Conservation (phyloP, 2,888 invertebrate species). For the Strigamia crassipes region DNA sequence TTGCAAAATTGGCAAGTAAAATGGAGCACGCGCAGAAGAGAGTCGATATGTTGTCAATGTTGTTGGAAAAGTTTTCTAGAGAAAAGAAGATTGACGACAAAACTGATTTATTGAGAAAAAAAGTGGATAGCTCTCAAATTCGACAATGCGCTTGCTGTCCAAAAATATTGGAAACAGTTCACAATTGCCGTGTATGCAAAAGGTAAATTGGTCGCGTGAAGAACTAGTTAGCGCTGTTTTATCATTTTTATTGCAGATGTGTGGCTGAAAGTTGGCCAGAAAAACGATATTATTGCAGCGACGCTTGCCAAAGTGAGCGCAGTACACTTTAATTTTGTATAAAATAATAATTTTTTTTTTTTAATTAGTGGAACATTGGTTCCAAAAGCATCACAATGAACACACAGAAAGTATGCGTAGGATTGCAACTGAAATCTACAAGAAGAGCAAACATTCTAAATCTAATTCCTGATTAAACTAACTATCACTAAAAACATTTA, state of each 20-base stretch:
- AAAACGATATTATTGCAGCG: neutral
- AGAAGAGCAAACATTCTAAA: neutral
- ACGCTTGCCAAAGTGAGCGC: constrained; percentile 11
- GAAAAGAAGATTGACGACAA: neutral
- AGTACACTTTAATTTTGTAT: too few relatives aligned
- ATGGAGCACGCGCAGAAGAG: neutral
- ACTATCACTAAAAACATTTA: neutral
- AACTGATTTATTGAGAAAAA: too few relatives aligned
- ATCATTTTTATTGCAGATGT: neutral
- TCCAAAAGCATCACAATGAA: neutral
- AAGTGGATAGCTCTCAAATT: neutral
- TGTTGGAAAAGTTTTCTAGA: constrained; percentile 35
- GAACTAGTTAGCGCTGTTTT: neutral
- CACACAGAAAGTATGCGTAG: neutral
- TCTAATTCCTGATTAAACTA: neutral
- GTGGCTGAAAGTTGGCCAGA: neutral
- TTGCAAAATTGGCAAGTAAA: constrained; percentile 28
- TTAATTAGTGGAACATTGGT: constrained; percentile 14
- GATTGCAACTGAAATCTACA: constrained; percentile 11
- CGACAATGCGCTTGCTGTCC: neutral
- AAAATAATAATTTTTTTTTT: neutral
- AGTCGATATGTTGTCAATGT: neutral
- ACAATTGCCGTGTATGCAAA: neutral
- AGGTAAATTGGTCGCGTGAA: neutral
- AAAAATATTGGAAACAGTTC: neutral